These are phyloP conservation scores for Diachasma alloeum DNA, from an alignment of 1,140 invertebrate species.

Conservation along the genomic window DNA sequence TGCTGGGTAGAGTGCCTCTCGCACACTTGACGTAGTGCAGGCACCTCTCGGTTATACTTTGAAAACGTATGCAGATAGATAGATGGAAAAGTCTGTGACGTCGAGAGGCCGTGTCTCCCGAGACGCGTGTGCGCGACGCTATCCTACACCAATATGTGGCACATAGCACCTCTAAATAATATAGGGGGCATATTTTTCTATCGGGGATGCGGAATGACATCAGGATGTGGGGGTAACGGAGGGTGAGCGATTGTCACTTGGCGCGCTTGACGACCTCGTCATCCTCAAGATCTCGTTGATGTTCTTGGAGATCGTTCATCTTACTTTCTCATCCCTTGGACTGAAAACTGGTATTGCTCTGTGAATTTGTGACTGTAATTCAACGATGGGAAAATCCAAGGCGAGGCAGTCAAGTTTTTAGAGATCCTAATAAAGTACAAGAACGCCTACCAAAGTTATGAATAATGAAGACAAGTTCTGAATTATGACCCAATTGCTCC, in stretches of 20 bases:
- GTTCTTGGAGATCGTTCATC: neutral
- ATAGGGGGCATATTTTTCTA: conserved; percentile 54
- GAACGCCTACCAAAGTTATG: neutral
- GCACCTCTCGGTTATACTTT: neutral
- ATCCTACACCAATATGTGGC: conserved; percentile 24
- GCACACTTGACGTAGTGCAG: neutral
- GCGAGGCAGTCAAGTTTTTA: neutral
- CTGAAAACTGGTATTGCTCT: neutral
- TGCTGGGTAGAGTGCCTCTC: neutral
- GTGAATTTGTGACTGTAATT: neutral
- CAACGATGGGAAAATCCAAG: too few species aligned
- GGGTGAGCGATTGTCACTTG: conserved; percentile 44
- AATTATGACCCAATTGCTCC: neutral
- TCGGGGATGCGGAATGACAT: conserved; percentile 29
- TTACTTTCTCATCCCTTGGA: neutral
- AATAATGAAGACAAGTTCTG: neutral
- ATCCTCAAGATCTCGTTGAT: neutral
- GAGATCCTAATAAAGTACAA: neutral
- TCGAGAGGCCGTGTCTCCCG: conserved; percentile 45
- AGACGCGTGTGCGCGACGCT: conserved; percentile 37
- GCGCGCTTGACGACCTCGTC: neutral
- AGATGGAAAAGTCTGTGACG: conserved; percentile 53
- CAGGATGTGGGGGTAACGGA: conserved; percentile 24
- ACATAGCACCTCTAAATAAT: conserved; percentile 47
- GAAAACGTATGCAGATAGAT: conserved; percentile 53